These are phyloP conservation scores for Neomorphus geoffroyi DNA, from an alignment of 2,797 vertebrate species.

Conservation along the genomic window DNA sequence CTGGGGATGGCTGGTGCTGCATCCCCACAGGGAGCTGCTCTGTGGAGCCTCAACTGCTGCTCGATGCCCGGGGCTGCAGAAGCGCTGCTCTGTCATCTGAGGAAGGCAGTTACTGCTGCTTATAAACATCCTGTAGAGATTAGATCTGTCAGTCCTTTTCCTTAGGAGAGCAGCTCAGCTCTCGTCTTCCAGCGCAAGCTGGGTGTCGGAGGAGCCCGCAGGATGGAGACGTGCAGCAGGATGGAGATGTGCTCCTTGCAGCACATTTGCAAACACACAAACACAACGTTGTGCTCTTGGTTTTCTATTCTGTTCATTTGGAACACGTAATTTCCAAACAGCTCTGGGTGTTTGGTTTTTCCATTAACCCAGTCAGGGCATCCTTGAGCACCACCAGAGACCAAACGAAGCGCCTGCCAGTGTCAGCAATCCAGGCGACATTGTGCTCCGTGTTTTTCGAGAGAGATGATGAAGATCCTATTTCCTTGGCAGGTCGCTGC, in stretches of 20 bases:
- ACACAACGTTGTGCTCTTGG: neutral
- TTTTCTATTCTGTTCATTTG: neutral
- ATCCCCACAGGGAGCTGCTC: neutral
- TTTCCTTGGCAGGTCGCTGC: neutral
- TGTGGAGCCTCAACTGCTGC: neutral
- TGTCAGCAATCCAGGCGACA: neutral
- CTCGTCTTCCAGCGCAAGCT: neutral
- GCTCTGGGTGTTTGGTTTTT: neutral
- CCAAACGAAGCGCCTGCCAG: neutral
- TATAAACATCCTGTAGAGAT: neutral
- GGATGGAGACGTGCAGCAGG: accelerated
- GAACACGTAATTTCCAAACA: neutral
- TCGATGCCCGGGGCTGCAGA: neutral
- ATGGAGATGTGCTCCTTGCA: accelerated
- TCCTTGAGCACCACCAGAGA: neutral
- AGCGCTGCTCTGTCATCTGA: neutral
- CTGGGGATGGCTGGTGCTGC: neutral
- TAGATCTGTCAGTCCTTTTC: neutral
- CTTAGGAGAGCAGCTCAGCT: neutral
- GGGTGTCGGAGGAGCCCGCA: neutral
- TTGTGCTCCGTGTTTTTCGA: neutral
- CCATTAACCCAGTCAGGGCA: neutral
- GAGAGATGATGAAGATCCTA: neutral
- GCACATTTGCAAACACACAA: neutral
- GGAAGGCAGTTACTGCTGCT: neutral